These are phyloP conservation scores for Gonatopus flavifemur DNA, from an alignment of 1,140 invertebrate genomes.

Conservation along the genomic window DNA sequence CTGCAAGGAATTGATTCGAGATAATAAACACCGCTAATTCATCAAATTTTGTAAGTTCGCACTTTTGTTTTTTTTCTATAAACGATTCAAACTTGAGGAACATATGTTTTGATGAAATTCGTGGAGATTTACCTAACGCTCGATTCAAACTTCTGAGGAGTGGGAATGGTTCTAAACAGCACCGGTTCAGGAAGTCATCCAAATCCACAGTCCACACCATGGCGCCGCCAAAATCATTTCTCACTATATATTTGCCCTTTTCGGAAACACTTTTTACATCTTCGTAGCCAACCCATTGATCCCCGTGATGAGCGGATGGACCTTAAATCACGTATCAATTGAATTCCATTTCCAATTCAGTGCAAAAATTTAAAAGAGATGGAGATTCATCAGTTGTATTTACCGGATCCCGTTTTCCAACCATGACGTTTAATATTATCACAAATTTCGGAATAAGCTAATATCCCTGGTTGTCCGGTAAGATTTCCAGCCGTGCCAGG, in stretches of 20 bases:
- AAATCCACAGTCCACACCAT: constrained; percentile 91
- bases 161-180: constrained; percentile 76
- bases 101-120: background rate
- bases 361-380: background rate
- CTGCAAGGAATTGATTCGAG: too few relatives aligned
- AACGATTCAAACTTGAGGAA: background rate
- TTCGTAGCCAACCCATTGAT: constrained; percentile 93
- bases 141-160: constrained; percentile 73
- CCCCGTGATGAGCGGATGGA: constrained; percentile 75
- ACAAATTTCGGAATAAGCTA: constrained; percentile 88
- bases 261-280: constrained; percentile 72
- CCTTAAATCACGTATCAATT: constrained; percentile 49
- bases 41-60: too few relatives aligned
- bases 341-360: background rate
- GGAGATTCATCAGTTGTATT: too few relatives aligned
- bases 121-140: constrained; percentile 61
- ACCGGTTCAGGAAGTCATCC: constrained; percentile 84
- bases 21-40: too few relatives aligned
- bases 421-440: constrained; percentile 62
- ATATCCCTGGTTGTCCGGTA: constrained; percentile 86
- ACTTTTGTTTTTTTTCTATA: constrained; percentile 5
- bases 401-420: constrained; percentile 43
- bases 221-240: constrained; percentile 74
- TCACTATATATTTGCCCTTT: constrained; percentile 76
- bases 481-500: constrained; percentile 79